Percentiles rank a stretch among this genome's conserved stretches.
phyloP scores from a whole-genome alignment of 2,797 vertebrate species.

The Anas bahamensis region DNA sequence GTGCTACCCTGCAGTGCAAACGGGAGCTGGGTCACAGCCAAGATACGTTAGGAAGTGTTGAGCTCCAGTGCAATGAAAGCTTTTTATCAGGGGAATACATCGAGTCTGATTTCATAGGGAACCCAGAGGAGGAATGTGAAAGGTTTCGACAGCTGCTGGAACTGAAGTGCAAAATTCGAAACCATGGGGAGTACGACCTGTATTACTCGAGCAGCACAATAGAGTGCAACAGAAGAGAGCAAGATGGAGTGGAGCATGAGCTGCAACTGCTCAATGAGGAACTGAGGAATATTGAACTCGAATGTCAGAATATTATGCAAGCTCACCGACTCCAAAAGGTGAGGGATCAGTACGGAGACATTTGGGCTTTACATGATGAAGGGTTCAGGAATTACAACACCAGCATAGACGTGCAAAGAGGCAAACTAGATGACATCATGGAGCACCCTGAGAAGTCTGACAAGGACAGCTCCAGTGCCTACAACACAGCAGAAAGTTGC shows the following conservation, averaged over 20 bases:
- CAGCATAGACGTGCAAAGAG: slow-evolving; percentile 75
- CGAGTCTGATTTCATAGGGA: slow-evolving; percentile 77
- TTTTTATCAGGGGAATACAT: slow-evolving; percentile 74
- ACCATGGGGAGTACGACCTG: slow-evolving; percentile 91
- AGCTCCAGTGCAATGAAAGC: slow-evolving; percentile 77
- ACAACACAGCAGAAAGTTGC: slow-evolving; percentile 96
- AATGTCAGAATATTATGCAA: slow-evolving; percentile 98
- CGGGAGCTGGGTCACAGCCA: slow-evolving; percentile 78
- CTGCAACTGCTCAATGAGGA: slow-evolving; percentile 95
- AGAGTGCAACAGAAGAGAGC: slow-evolving; percentile 88
- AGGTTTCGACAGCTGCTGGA: slow-evolving; percentile 93
- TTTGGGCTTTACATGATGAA: slow-evolving; percentile 81
- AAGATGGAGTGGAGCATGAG: slow-evolving; percentile 89
- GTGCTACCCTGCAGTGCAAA: slow-evolving; percentile 81
- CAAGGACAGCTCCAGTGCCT: slow-evolving; percentile 97
- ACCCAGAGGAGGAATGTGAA: slow-evolving; percentile 86
- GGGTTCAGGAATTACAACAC: slow-evolving; percentile 81
- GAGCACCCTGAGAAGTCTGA: slow-evolving; percentile 94
- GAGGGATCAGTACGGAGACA: slow-evolving; percentile 82
- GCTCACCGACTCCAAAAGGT: slow-evolving; percentile 89
- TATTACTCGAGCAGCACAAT: slow-evolving; percentile 93
- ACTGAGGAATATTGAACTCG: slow-evolving; percentile 93
- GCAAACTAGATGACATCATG: slow-evolving; percentile 86
- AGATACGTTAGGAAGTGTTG: slow-evolving; percentile 74
- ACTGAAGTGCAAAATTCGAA: slow-evolving; percentile 95